Base-by-base conservation (phyloP, 2,797 vertebrate species). In the Argentina silus region DNA sequence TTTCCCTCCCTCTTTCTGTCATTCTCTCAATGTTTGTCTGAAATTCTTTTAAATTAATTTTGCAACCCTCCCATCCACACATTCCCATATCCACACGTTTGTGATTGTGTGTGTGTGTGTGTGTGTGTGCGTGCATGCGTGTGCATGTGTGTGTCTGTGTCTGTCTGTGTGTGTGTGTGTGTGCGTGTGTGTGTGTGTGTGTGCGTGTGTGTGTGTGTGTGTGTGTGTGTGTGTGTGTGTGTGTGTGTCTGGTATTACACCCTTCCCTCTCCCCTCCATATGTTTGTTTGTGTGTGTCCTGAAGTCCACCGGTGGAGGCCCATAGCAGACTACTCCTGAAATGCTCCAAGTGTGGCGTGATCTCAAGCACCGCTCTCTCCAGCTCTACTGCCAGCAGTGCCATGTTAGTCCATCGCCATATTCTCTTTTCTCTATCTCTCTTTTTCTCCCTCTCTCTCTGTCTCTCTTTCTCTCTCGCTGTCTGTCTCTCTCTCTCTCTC, bases 321-420 rank as follows among this genome's bases (percentile, higher is more conserved):
- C 92, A 90, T 88, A 95, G 90, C 90, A 88, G 93, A 83, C 95
- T 98, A 94, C 95, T 97, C 87, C 95, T 98, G 93, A 97, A 98
- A 96, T 99, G 97, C 94, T 97, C 97, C 95, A 97, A 97, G 93
- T 98, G 97, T 88, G 97, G 97, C 88, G 95, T 95, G 93, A 95
- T 98, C 93, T 97, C 97, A 89, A 98, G 95, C 92, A 95, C 95
- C 79, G 95, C 95, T 91, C 89, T 98, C 92, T 97, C 96, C 93
- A 95, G 95, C 89, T 93, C 95, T 80, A 97, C 96, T 83, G 95
- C 96, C 95, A 96, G 95, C 95, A 97, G 94, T 15, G 96, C 96
- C 94, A 98, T 98, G 97, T 98, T 96, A 98, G 97, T 98, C 87
- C 87, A 93, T 93, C 88, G 85, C 85, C 92, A 93, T 87, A 79